These are phyloP conservation scores for Pardalotus punctatus DNA, from an alignment of 2,113 vertebrate species.

Conservation along the genomic window DNA sequence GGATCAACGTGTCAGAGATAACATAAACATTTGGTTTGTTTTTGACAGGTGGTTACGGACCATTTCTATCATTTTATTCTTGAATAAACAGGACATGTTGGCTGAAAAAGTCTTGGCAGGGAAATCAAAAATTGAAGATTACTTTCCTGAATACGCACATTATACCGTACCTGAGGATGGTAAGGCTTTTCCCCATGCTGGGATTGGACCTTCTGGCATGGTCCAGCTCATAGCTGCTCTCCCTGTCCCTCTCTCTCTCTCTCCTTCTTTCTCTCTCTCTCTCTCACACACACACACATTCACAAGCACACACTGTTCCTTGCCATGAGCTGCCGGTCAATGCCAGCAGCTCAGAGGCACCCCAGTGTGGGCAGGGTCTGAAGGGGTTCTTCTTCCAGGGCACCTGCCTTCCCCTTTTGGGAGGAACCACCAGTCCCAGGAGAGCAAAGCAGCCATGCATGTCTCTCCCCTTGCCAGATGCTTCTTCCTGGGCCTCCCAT, in stretches of 20 bases:
- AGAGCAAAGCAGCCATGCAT: background rate
- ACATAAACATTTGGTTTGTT: background rate
- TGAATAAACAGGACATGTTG: slow-evolving; percentile 99
- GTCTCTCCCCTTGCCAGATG: background rate
- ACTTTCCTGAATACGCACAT: slow-evolving; percentile 94
- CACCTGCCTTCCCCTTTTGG: background rate
- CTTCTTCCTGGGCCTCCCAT: background rate
- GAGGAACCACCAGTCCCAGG: background rate
- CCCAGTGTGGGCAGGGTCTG: background rate
- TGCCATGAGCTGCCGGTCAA: background rate
- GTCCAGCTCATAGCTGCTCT: background rate
- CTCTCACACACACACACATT: background rate
- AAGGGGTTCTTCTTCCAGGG: background rate
- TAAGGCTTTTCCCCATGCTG: slow-evolving; percentile 58
- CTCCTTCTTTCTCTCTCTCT: background rate
- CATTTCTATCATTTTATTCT: slow-evolving; percentile 97
- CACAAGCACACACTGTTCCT: background rate
- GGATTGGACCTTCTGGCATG: background rate
- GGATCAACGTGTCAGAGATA: background rate
- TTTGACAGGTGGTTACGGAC: slow-evolving; percentile 93
- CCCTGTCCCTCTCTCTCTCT: background rate
- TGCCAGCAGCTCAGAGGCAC: background rate
- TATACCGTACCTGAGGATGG: slow-evolving; percentile 98
- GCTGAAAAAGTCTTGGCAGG: slow-evolving; percentile 99
- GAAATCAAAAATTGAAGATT: slow-evolving; percentile 99